Percentiles rank a stretch among this genome's conserved stretches.
These are phyloP conservation scores for Syrista parreyssii DNA, from an alignment of 2,888 invertebrate species.

Conservation along the genomic window DNA sequence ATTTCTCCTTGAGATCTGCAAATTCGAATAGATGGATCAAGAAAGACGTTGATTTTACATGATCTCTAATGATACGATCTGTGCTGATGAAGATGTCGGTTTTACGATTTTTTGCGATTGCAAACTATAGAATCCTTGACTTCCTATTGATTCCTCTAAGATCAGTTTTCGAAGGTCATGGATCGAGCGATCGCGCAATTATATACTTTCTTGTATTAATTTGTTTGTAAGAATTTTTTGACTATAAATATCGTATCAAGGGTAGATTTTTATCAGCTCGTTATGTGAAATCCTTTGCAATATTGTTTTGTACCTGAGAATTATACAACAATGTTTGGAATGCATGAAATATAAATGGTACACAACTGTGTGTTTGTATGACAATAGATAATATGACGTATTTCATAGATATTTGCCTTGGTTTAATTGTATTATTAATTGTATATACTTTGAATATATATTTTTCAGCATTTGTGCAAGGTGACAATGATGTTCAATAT, in stretches of 20 bases:
- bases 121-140: background rate
- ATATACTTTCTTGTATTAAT: background rate
- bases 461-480: conserved; percentile 77
- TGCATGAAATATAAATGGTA: background rate
- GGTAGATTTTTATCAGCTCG: background rate
- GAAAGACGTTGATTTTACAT: background rate
- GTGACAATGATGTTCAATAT: conserved; percentile 76
- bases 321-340: background rate
- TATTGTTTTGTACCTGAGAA: background rate
- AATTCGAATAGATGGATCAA: conserved; percentile 3
- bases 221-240: background rate
- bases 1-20: background rate
- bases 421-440: conserved; percentile 9
- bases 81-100: background rate
- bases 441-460: conserved; percentile 34
- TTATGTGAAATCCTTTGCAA: background rate
- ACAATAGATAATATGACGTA: background rate
- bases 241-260: background rate
- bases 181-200: background rate
- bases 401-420: background rate
- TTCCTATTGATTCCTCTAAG: background rate
- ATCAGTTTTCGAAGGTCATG: conserved; percentile 8
- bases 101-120: background rate
- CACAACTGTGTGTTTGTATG: background rate
- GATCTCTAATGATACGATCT: background rate